phyloP scores from a whole-genome alignment of 2,888 invertebrate species.

The Cyaniris semiargus region DNA sequence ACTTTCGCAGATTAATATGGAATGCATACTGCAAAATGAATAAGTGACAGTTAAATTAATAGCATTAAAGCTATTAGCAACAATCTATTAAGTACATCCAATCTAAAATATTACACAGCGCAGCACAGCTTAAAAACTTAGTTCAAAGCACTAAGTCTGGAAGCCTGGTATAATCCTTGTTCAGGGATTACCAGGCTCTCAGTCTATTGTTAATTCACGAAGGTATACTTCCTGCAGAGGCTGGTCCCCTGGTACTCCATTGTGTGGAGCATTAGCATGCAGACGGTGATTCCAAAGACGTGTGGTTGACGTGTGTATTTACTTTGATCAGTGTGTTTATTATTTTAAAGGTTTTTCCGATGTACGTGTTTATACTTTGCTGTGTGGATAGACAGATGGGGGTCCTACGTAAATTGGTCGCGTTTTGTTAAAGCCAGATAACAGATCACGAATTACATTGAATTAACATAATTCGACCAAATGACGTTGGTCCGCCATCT shows the following conservation, averaged over 20 bases:
- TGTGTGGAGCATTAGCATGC: neutral
- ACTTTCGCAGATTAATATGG: no score
- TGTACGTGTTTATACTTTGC: no score
- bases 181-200: constrained; percentile 2
- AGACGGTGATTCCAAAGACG: neutral
- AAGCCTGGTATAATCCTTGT: neutral
- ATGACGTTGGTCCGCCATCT: no score
- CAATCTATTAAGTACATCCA: neutral
- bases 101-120: neutral
- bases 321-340: neutral
- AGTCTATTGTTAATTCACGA: constrained; percentile 9
- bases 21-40: no score
- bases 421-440: no score
- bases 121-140: neutral
- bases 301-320: neutral
- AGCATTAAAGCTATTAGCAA: no score
- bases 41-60: no score
- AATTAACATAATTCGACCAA: no score
- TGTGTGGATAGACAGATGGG: no score
- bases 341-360: neutral
- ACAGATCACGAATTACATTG: no score
- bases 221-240: neutral
- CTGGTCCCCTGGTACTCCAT: neutral
- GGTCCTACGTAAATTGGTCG: no score
- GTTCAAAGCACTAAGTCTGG: neutral